Percentiles rank a stretch among this genome's conserved stretches.
phyloP scores from a whole-genome alignment of 2,113 vertebrate species.

The Callipepla californica region DNA sequence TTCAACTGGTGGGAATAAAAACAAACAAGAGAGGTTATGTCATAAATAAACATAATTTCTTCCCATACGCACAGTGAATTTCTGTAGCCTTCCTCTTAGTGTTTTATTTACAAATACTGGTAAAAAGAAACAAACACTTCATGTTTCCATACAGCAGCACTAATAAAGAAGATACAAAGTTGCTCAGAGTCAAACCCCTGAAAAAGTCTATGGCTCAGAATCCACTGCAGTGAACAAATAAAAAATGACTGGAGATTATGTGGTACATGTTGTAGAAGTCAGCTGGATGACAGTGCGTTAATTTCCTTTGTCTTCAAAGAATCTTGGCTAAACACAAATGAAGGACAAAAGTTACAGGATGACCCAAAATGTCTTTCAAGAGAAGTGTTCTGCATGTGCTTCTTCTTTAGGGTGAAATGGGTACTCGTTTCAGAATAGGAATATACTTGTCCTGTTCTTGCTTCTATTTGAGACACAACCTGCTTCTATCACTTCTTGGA shows the following conservation, averaged over 20 bases:
- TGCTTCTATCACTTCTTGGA: background rate
- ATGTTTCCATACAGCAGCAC: background rate
- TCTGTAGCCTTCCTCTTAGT: background rate
- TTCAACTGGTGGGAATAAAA: background rate
- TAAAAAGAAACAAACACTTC: background rate
- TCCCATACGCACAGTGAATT: background rate
- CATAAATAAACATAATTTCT: background rate
- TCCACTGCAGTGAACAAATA: background rate
- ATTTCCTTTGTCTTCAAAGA: background rate
- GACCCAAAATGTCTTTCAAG: background rate
- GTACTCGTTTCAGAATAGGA: background rate
- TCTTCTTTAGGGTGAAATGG: background rate
- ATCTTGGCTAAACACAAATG: slow-evolving; percentile 12
- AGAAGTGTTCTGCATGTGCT: background rate
- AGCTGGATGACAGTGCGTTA: background rate
- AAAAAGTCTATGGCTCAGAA: background rate
- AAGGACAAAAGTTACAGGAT: background rate
- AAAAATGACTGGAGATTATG: slow-evolving; percentile 5
- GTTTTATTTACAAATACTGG: background rate
- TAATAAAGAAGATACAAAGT: background rate
- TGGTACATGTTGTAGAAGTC: background rate
- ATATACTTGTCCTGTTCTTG: background rate
- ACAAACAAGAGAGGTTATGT: background rate
- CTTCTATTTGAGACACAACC: background rate
- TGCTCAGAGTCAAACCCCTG: background rate